phyloP scores from a whole-genome alignment of 2,888 invertebrate species.

The Diadromus collaris region DNA sequence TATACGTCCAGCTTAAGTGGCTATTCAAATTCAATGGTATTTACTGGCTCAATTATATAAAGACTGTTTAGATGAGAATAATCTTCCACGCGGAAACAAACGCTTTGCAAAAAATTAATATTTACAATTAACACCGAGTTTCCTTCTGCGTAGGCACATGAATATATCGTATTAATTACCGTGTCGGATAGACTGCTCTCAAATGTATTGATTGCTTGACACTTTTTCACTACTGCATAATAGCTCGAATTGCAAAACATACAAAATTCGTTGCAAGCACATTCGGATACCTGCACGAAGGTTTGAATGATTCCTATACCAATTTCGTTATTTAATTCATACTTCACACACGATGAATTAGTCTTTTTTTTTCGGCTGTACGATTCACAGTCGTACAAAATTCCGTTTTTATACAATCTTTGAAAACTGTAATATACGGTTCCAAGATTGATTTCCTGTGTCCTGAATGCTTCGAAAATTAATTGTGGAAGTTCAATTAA shows the following conservation, averaged over 20 bases:
- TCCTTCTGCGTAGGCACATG: background rate
- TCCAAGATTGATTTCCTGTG: background rate
- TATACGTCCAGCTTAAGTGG: background rate
- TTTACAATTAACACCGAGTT: background rate
- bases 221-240: conserved; percentile 9
- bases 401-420: conserved; percentile 33
- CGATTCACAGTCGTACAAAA: conserved; percentile 31
- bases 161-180: background rate
- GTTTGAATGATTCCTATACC: background rate
- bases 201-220: background rate
- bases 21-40: background rate
- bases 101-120: background rate
- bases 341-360: conserved; percentile 27
- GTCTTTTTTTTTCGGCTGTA: conserved; percentile 32
- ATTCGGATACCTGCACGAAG: background rate
- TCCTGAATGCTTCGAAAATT: conserved; percentile 1
- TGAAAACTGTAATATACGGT: conserved; percentile 8
- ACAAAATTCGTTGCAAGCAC: conserved; percentile 3
- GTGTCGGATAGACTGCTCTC: background rate
- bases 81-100: background rate
- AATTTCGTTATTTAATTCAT: background rate
- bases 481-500: conserved; percentile 11
- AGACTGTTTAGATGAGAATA: background rate
- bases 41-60: background rate
- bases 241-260: background rate